Evolutionary conservation across 2,888 invertebrate genomes (phyloP), one percentile per base, ranked within the genome.

Genomic region (Cephalotes varians): DNA sequence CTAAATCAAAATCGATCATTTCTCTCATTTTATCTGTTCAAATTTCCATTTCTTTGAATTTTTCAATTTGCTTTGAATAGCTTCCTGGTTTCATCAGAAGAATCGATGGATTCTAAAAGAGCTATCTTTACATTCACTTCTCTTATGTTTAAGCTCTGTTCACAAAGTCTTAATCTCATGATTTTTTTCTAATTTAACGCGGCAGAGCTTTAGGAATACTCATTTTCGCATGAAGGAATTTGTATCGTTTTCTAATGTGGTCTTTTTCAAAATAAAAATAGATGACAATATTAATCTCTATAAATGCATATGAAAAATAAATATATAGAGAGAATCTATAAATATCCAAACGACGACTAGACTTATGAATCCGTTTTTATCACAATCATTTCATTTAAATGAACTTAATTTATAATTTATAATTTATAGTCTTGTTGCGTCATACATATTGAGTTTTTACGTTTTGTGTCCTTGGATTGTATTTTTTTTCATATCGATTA

Each of bases 71-170:
- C 18, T 65, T 65, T 28, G 44, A 28, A 65, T 65, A 28, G 25
- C 18, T 65, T 44, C 18, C 28, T 87, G 58, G 47, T 76, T 83
- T 87, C 87, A 83, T 87, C 87, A 82, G 72, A 54, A 69, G 79
- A 51, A 81, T 80, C 87, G 85, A 85, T 79, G 81, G 40, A 44
- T 44, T 65, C 3, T 65, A 44, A 65, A 65, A 44, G 44, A 25
- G 12, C 28, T 65, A 65, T 44, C 65, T 65, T 65, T 65, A 40
- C 37, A 37, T 37, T 62, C 21, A 15, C 2, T 65, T 65, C 25
- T 44, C 1, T 18, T 65, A 65, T 65, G 18, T 65, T 65, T 65
- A 65, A 65, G 10, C 10, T 65, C 65, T 10, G 6, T 65, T 65
- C 18, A 65, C 15, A 65, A 28, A 28, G 18, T 28, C 28, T 65